Percentiles rank a stretch among this genome's conserved stretches.
Conservation (phyloP, 2,888 invertebrate species). For the Pandemis cinnamomeana region DNA sequence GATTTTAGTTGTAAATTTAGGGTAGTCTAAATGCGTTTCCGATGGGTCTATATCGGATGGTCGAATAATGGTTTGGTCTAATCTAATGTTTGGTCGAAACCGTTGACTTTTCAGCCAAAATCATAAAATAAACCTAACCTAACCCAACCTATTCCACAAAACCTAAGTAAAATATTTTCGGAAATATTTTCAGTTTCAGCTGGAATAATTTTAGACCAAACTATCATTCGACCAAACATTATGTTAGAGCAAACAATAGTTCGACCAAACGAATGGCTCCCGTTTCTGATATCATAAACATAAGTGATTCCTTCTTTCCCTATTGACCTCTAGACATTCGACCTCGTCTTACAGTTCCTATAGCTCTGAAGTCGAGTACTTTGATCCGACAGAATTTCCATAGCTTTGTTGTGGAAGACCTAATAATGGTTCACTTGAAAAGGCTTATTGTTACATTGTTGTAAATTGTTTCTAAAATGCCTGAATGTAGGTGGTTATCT, state of each 20-base stretch:
- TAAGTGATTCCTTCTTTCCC: conserved; percentile 52
- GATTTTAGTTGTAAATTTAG: neutral
- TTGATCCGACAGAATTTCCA: conserved; percentile 18
- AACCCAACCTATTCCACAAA: no score
- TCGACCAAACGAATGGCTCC: no score
- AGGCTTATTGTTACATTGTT: conserved; percentile 1
- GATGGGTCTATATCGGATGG: no score
- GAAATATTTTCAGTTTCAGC: no score
- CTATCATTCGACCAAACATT: no score
- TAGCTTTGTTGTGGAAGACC: neutral
- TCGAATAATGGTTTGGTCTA: no score
- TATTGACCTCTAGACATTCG: conserved; percentile 75
- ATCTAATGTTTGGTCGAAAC: no score
- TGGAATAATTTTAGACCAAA: no score
- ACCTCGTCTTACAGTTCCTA: conserved; percentile 53
- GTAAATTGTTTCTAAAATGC: conserved; percentile 15
- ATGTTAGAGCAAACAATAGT: neutral
- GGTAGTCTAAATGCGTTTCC: neutral
- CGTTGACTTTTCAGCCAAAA: no score
- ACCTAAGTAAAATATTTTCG: no score
- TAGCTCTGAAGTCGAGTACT: conserved; percentile 35
- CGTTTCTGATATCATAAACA: neutral
- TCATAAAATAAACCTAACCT: no score
- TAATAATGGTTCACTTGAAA: conserved; percentile 5
- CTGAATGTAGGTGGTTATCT: neutral